A percentile compares a stretch with the other conserved stretches of the same genome.
These are phyloP conservation scores for Apis cerana DNA, from an alignment of 1,140 invertebrate species.

Conservation along the genomic window DNA sequence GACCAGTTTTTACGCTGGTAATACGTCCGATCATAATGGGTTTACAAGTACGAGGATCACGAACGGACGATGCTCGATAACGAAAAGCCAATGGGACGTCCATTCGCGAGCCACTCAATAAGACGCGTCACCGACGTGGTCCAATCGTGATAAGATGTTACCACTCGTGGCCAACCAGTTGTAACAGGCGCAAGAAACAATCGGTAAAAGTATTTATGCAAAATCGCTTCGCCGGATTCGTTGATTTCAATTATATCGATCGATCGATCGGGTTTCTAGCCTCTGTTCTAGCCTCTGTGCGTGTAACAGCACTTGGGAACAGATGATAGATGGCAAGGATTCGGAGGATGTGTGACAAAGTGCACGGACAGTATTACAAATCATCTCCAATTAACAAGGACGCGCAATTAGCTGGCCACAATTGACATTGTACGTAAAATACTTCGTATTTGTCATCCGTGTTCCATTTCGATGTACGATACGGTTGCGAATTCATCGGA, in stretches of 20 bases:
- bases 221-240: neutral
- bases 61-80: neutral
- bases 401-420: neutral
- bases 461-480: neutral
- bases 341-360: neutral
- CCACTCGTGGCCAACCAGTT: conserved; percentile 5
- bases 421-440: neutral
- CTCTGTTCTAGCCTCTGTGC: no score
- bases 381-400: conserved; percentile 2
- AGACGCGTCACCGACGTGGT: conserved; percentile 29
- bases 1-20: conserved; percentile 29
- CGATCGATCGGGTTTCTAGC: no score
- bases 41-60: conserved; percentile 25
- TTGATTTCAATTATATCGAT: neutral
- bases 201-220: neutral
- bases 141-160: neutral
- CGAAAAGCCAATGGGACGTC: conserved; percentile 13
- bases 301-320: neutral
- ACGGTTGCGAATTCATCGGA: neutral
- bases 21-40: neutral
- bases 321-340: neutral
- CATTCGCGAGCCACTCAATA: conserved; percentile 9
- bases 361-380: neutral
- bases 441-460: neutral
- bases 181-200: conserved; percentile 14